Base-by-base conservation (phyloP, 2,888 invertebrate genomes). In the Pandemis corylana region DNA sequence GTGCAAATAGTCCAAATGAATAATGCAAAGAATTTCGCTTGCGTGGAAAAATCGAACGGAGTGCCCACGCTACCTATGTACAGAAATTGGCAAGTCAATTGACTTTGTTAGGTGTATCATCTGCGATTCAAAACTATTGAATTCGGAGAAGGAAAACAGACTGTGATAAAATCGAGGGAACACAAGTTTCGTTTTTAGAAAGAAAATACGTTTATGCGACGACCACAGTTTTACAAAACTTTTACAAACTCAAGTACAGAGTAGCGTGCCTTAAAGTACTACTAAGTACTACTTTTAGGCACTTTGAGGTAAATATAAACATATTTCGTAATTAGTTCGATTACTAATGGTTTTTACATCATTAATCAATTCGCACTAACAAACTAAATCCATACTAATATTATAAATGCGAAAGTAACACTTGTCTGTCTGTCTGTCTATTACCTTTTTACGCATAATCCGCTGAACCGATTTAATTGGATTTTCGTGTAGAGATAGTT, bases 1-100 rank as follows among this genome's bases (percentile, higher is more conserved):
- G n/a, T 41, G 62, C 65, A 66, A 66, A 70, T 74, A 74, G 74
- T 51, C 36, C 13, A 20, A 20, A 65, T 75, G 70, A 70, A 75
- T 75, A 70, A 75, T 75, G 70, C 51, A 74, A 69, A 44, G 51
- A 15, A 56, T 53, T 10, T 53, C 36, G 56, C 42, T 20, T 56
- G 12, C 44, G 68, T 68, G 49, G 51, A 28, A 67, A 41, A 10
- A 53, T 20, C 62, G 49, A 65, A 59, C 59, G 28, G 28, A 7
- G 59, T 13, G 20, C 20, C 20, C 15, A 56, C n/a, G 12, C 4
- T n/a, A 65, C 12, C 10, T 44, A 10, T 46, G 64, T 64, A 46
- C 7, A 64, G 64, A 46, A 63, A 63, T 63, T 63, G 42, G 63
- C 63, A 63, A 63, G 42, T 63, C 63, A 63, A 63, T 63, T 15